phyloP scores from a whole-genome alignment of 2,797 vertebrate species.

The Uromys caudimaculatus region DNA sequence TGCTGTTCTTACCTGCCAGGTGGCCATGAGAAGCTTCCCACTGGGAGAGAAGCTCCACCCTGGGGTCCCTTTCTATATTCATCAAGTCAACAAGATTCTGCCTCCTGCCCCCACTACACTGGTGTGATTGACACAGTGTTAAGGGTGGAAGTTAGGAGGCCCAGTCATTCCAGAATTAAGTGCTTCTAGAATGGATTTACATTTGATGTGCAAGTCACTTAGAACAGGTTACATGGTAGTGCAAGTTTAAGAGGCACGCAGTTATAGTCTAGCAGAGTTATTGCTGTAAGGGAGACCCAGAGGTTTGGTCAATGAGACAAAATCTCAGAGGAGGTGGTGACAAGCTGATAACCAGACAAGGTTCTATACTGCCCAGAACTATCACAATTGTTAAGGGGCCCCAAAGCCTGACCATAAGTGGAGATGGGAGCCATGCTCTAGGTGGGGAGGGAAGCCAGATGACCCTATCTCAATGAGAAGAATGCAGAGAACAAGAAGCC shows the following conservation, averaged over 20 bases:
- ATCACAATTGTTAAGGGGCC: not conserved
- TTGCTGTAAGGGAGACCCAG: not conserved
- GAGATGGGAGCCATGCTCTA: no score
- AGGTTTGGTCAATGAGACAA: not conserved
- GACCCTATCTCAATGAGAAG: accelerated
- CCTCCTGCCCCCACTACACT: not conserved
- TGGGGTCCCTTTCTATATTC: not conserved
- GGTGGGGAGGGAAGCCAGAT: not conserved
- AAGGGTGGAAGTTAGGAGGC: not conserved
- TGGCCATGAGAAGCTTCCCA: not conserved
- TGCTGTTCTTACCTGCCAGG: not conserved
- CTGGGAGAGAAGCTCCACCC: not conserved
- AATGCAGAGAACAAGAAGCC: not conserved
- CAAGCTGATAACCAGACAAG: not conserved
- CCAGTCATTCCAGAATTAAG: not conserved
- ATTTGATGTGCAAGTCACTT: not conserved
- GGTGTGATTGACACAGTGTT: not conserved
- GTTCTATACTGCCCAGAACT: not conserved
- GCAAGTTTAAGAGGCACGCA: not conserved
- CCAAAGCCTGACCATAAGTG: not conserved
- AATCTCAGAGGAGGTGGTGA: not conserved
- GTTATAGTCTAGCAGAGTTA: not conserved
- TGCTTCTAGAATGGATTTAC: not conserved
- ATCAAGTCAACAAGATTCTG: not conserved
- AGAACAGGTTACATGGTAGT: not conserved